Conservation (phyloP, 2,888 invertebrate species). For the Agriotes lineatus region DNA sequence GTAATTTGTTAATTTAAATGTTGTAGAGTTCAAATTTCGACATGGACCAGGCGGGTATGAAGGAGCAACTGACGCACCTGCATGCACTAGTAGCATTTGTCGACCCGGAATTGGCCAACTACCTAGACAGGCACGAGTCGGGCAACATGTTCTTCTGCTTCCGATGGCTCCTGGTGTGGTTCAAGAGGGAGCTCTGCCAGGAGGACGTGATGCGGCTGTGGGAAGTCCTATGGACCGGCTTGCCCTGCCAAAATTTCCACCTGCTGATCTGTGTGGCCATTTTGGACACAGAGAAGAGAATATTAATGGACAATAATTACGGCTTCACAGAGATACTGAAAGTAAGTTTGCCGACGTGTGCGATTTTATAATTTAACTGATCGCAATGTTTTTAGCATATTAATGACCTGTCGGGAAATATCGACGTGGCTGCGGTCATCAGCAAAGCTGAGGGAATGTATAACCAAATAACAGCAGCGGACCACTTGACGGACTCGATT, state of each 20-base stretch:
- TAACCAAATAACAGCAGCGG: conserved; percentile 83
- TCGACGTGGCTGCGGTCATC: conserved; percentile 85
- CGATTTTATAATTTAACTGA: background rate
- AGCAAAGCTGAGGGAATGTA: conserved; percentile 93
- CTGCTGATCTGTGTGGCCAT: conserved; percentile 94
- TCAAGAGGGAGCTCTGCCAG: conserved; percentile 94
- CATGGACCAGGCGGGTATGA: conserved; percentile 97
- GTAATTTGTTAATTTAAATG: too few relatives aligned
- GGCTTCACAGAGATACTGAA: conserved; percentile 97
- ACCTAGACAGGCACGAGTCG: conserved; percentile 88
- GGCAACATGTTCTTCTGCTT: conserved; percentile 99
- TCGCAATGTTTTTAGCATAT: conserved; percentile 82
- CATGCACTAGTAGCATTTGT: conserved; percentile 84
- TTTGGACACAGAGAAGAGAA: conserved; percentile 87
- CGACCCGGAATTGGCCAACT: conserved; percentile 87
- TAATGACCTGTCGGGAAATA: conserved; percentile 91
- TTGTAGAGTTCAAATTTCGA: conserved; percentile 90
- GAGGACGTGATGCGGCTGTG: conserved; percentile 90
- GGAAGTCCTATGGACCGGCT: conserved; percentile 96
- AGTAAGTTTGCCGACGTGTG: conserved; percentile 67
- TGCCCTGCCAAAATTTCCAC: conserved; percentile 96
- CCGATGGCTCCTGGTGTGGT: conserved; percentile 92
- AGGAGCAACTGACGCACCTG: conserved; percentile 83
- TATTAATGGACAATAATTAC: conserved; percentile 91
- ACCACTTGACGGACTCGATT: conserved; percentile 79